A percentile compares a stretch with the other conserved stretches of the same genome.
Evolutionary conservation across 2,113 vertebrate genomes (phyloP).

Genomic region (Silurus glanis): DNA sequence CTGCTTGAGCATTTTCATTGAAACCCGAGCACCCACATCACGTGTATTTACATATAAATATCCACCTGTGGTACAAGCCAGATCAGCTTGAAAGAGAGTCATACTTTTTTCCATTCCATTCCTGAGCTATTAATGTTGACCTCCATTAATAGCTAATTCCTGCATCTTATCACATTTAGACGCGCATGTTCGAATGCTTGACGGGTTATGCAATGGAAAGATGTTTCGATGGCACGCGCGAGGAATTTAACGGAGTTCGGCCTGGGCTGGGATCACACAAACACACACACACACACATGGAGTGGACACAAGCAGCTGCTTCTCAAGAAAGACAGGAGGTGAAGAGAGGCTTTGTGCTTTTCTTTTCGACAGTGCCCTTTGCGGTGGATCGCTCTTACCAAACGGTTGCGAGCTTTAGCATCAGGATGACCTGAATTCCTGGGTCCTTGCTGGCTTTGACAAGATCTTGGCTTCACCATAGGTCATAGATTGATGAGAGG

Average conservation of each 20-base stretch:
- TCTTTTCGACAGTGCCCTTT: constrained; percentile 17
- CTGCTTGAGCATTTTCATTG: constrained; percentile 65
- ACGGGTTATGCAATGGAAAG: constrained; percentile 52
- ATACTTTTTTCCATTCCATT: constrained; percentile 58
- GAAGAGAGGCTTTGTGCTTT: constrained; percentile 22
- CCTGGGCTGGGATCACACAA: constrained; percentile 1
- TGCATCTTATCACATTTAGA: constrained; percentile 51
- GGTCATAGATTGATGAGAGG: constrained; percentile 44
- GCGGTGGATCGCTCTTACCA: constrained; percentile 33
- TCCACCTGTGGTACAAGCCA: constrained; percentile 26
- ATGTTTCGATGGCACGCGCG: constrained; percentile 23
- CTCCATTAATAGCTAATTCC: constrained; percentile 54
- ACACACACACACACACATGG: neutral
- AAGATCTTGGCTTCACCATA: constrained; percentile 34
- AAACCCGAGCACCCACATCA: constrained; percentile 61
- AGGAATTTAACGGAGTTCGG: constrained; percentile 27
- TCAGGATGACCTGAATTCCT: constrained; percentile 56
- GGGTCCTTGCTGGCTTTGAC: constrained; percentile 43
- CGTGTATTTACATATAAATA: constrained; percentile 57
- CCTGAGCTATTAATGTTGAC: constrained; percentile 53
- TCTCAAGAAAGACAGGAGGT: constrained; percentile 7
- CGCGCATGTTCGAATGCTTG: constrained; percentile 30
- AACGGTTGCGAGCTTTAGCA: constrained; percentile 39
- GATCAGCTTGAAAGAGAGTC: constrained; percentile 30
- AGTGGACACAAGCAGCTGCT: constrained; percentile 22